A percentile compares a stretch with the other conserved stretches of the same genome.
phyloP scores from a whole-genome alignment of 2,113 vertebrate genomes.

The Perca schrenkii region DNA sequence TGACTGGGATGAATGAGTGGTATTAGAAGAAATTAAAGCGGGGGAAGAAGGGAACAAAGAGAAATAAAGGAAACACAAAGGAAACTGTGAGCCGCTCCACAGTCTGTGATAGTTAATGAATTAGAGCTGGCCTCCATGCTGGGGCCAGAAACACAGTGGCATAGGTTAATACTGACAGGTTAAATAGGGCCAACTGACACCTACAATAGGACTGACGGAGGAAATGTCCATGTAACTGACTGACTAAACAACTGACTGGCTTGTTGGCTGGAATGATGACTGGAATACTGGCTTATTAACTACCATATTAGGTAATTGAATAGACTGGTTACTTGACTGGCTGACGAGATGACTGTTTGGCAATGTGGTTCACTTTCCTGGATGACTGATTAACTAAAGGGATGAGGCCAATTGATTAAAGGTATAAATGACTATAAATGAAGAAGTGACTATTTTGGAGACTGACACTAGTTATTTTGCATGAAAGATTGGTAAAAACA shows the following conservation, averaged over 20 bases:
- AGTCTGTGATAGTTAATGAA: slow-evolving; percentile 50
- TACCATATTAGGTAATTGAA: slow-evolving; percentile 10
- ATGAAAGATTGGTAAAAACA: slow-evolving; percentile 21
- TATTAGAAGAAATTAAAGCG: slow-evolving; percentile 48
- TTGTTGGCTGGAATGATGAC: slow-evolving; percentile 17
- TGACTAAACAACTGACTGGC: neutral
- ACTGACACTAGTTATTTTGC: slow-evolving; percentile 9
- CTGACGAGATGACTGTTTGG: slow-evolving; percentile 6
- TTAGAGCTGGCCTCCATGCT: slow-evolving; percentile 45
- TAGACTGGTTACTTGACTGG: slow-evolving; percentile 10
- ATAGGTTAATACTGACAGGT: slow-evolving; percentile 53
- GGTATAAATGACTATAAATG: neutral
- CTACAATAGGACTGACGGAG: slow-evolving; percentile 8
- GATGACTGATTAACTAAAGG: neutral
- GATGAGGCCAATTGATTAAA: slow-evolving; percentile 28
- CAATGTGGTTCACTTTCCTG: slow-evolving; percentile 7
- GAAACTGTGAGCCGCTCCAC: slow-evolving; percentile 42
- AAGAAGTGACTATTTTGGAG: neutral
- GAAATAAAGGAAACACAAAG: slow-evolving; percentile 49
- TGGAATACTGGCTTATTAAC: neutral
- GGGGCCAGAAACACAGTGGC: slow-evolving; percentile 62
- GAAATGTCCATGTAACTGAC: slow-evolving; percentile 15
- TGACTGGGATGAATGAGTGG: slow-evolving; percentile 47
- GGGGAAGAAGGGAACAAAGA: slow-evolving; percentile 22
- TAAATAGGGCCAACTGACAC: slow-evolving; percentile 10